Conservation (phyloP, 2,113 vertebrate species). For the Urocynchramus pylzowi region DNA sequence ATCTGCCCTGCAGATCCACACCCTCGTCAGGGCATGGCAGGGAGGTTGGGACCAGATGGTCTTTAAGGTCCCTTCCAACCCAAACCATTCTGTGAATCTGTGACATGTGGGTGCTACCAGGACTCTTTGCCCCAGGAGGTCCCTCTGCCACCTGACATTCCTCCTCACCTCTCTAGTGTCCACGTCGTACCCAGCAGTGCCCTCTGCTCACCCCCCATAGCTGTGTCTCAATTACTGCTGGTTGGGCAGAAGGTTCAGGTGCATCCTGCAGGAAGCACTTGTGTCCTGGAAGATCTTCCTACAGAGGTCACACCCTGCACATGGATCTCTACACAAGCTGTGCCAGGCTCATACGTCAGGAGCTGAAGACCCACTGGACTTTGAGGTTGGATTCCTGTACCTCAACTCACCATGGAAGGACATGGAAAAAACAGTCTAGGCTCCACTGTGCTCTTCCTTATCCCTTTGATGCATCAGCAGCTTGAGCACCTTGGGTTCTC, state of each 20-base stretch:
- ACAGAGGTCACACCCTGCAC: not conserved
- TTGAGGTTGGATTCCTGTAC: not conserved
- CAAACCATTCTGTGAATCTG: not conserved
- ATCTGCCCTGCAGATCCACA: not conserved
- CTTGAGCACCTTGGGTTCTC: not conserved
- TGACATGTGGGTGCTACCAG: not conserved
- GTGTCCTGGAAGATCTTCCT: not conserved
- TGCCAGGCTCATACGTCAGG: not conserved
- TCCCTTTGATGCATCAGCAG: not conserved
- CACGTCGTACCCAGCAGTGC: not conserved
- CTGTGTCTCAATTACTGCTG: not conserved
- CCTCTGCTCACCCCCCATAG: not conserved
- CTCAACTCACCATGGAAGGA: not conserved
- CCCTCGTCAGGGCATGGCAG: too few species aligned
- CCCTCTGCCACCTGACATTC: not conserved
- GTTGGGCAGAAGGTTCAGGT: not conserved
- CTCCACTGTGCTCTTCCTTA: not conserved
- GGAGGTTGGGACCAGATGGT: not conserved
- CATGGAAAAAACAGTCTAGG: too few species aligned
- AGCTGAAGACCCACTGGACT: not conserved
- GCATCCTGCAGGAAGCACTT: not conserved
- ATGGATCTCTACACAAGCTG: not conserved
- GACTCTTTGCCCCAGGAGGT: not conserved
- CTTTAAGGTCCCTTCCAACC: not conserved
- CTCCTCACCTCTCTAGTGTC: not conserved